Evolutionary conservation across 1,140 invertebrate species (phyloP).

Genomic region (Myzus persicae): DNA sequence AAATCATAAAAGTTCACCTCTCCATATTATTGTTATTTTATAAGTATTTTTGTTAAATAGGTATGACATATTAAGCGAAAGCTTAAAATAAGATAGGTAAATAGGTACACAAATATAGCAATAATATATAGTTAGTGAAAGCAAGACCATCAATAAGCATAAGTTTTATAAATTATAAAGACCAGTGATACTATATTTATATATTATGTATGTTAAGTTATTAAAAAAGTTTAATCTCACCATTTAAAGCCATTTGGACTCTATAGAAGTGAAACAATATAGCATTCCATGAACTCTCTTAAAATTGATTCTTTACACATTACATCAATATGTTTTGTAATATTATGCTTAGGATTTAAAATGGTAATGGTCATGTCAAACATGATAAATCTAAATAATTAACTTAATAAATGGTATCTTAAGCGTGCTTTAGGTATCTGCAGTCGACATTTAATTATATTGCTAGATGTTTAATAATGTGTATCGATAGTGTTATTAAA

Average conservation of each 20-base stretch:
- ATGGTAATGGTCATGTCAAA: background rate
- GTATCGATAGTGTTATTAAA: conserved; percentile 1
- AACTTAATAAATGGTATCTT: conserved; percentile 35
- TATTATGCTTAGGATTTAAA: conserved; percentile 23
- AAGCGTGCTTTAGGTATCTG: conserved; percentile 52
- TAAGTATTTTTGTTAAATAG: conserved; percentile 33
- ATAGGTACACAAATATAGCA: background rate
- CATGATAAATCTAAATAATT: conserved; percentile 24
- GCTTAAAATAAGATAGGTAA: background rate
- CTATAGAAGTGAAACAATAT: conserved; percentile 48
- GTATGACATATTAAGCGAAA: conserved; percentile 7
- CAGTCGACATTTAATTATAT: background rate
- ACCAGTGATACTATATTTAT: background rate
- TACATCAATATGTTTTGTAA: conserved; percentile 26
- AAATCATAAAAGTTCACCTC: conserved; percentile 58
- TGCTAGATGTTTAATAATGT: background rate
- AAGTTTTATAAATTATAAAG: conserved; percentile 6
- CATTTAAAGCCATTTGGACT: conserved; percentile 56
- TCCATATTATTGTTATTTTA: conserved; percentile 42
- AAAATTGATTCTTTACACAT: conserved; percentile 33
- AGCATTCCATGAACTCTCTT: conserved; percentile 41
- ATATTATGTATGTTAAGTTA: conserved; percentile 12
- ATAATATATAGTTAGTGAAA: conserved; percentile 31
- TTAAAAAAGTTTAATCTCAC: conserved; percentile 51
- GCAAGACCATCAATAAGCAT: conserved; percentile 6